These are phyloP conservation scores for Bombus waltoni DNA, from an alignment of 1,140 invertebrate genomes.

Conservation along the genomic window DNA sequence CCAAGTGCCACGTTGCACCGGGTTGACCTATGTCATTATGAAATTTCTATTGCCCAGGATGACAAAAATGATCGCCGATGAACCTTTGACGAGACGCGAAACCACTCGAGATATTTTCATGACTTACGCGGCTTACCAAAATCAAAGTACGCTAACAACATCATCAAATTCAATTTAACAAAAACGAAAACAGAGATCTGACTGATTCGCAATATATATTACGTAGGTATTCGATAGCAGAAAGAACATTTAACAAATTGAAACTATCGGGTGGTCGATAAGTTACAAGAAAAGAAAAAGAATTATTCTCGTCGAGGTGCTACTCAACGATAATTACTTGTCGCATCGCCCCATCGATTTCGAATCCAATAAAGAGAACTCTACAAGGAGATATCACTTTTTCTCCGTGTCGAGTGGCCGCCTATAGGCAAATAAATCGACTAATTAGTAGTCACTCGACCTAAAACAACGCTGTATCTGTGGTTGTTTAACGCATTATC, in stretches of 20 bases:
- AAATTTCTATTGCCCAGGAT: neutral
- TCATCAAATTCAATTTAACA: neutral
- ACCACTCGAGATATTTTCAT: neutral
- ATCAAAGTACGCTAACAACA: neutral
- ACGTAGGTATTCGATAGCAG: neutral
- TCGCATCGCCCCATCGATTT: neutral
- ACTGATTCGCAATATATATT: neutral
- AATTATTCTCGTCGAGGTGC: conserved; percentile 8
- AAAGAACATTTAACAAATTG: neutral
- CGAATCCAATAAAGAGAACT: neutral
- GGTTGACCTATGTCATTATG: conserved; percentile 47
- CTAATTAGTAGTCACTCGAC: conserved; percentile 25
- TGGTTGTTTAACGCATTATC: conserved; percentile 16
- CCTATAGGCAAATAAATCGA: neutral
- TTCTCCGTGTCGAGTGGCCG: neutral
- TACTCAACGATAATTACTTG: conserved; percentile 44
- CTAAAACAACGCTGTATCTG: neutral
- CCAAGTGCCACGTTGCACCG: conserved; percentile 45
- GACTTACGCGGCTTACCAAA: neutral
- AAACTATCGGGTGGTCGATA: conserved; percentile 45
- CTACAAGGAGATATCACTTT: conserved; percentile 1
- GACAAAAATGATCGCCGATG: neutral
- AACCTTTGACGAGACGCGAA: neutral
- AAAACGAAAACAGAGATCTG: neutral
- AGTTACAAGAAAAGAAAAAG: conserved; percentile 38